Conservation (phyloP, 2,888 invertebrate species). For the Conus canariensis region DNA sequence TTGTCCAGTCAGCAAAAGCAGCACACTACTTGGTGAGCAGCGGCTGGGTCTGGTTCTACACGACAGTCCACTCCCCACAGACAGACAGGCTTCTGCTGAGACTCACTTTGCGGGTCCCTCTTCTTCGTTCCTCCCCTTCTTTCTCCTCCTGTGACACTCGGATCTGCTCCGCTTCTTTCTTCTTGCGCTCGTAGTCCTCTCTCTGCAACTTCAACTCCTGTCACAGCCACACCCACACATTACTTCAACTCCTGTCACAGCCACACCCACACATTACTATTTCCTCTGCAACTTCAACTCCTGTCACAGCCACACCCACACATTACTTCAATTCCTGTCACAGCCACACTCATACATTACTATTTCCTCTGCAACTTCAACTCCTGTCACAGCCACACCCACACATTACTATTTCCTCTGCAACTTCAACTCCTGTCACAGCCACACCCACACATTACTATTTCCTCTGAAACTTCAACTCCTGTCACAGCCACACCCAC, state of each 20-base stretch:
- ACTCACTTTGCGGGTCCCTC: not conserved
- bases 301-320: slow-evolving; percentile 59
- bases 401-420: slow-evolving; percentile 67
- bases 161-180: slow-evolving; percentile 73
- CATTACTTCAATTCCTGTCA: slow-evolving; percentile 73
- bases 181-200: slow-evolving; percentile 73
- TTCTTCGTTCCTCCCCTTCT: slow-evolving; percentile 57
- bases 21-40: too few species aligned
- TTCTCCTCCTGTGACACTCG: slow-evolving; percentile 72
- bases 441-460: not conserved
- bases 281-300: slow-evolving; percentile 77
- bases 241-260: slow-evolving; percentile 73
- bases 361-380: slow-evolving; percentile 76
- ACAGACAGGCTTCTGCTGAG: too few species aligned
- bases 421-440: slow-evolving; percentile 74
- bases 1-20: too few species aligned
- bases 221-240: slow-evolving; percentile 45
- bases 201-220: slow-evolving; percentile 77
- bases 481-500: slow-evolving; percentile 63
- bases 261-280: not conserved
- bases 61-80: too few species aligned
- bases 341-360: not conserved
- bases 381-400: slow-evolving; percentile 67
- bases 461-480: slow-evolving; percentile 76
- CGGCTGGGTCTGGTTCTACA: too few species aligned